Percentiles rank a stretch among this genome's conserved stretches.
phyloP scores from a whole-genome alignment of 1,140 invertebrate species.

The Mercenaria mercenaria region DNA sequence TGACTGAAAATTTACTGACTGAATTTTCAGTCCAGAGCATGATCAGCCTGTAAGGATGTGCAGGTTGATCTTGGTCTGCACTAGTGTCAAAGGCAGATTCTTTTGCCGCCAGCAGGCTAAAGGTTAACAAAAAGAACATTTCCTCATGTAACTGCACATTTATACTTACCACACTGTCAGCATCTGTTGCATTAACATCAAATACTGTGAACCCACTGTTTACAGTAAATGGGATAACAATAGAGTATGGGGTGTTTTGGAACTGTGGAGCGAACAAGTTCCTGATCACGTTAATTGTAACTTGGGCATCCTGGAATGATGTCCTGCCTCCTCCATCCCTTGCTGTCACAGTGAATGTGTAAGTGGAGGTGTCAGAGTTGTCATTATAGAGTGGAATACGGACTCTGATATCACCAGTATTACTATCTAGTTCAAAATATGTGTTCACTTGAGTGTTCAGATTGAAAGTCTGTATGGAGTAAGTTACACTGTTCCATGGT shows the following conservation, averaged over 20 bases:
- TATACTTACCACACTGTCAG: slow-evolving; percentile 74
- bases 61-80: too few species aligned
- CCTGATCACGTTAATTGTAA: slow-evolving; percentile 80
- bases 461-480: slow-evolving; percentile 28
- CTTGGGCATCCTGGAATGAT: slow-evolving; percentile 65
- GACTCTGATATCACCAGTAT: slow-evolving; percentile 66
- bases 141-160: too few species aligned
- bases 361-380: slow-evolving; percentile 57
- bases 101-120: too few species aligned
- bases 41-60: too few species aligned
- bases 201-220: slow-evolving; percentile 56
- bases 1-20: too few species aligned
- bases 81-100: too few species aligned
- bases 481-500: slow-evolving; percentile 75
- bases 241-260: slow-evolving; percentile 86
- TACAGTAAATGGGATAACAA: slow-evolving; percentile 70
- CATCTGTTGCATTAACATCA: slow-evolving; percentile 76
- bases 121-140: too few species aligned
- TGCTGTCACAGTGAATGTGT: slow-evolving; percentile 74
- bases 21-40: too few species aligned
- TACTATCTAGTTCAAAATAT: slow-evolving; percentile 70
- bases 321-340: slow-evolving; percentile 70
- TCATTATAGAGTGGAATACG: slow-evolving; percentile 70
- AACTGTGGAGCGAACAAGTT: slow-evolving; percentile 91
- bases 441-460: slow-evolving; percentile 28